phyloP scores from a whole-genome alignment of 2,888 invertebrate genomes.

The Hartigia nigra region DNA sequence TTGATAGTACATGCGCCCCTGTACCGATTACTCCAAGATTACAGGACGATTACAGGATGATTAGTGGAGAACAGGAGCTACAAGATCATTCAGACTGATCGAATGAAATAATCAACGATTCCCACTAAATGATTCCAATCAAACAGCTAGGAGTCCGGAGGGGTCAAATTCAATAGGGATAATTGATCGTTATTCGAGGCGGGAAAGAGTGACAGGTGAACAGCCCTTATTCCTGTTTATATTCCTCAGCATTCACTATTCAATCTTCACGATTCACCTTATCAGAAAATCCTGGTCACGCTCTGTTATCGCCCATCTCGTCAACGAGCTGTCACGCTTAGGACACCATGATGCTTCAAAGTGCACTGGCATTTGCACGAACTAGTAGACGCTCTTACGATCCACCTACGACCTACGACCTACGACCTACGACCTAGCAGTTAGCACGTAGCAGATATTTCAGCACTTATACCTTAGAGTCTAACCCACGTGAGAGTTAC shows the following conservation, averaged over 20 bases:
- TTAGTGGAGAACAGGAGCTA: background rate
- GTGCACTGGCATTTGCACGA: background rate
- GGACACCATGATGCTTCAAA: background rate
- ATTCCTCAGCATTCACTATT: slow-evolving; percentile 21
- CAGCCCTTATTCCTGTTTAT: slow-evolving; percentile 38
- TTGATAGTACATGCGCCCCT: background rate
- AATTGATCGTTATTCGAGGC: slow-evolving; percentile 52
- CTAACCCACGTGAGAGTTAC: background rate
- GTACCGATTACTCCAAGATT: background rate
- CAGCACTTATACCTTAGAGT: background rate
- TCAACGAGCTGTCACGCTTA: slow-evolving; percentile 14
- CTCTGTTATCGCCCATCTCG: slow-evolving; percentile 39
- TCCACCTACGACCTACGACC: background rate
- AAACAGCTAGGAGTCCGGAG: background rate
- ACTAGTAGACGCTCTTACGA: background rate
- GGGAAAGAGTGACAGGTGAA: slow-evolving; percentile 45
- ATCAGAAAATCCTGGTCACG: slow-evolving; percentile 27
- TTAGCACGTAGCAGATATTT: background rate
- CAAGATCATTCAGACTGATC: background rate
- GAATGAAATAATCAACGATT: background rate
- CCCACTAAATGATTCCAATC: background rate
- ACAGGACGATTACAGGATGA: background rate
- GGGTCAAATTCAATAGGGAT: slow-evolving; percentile 32
- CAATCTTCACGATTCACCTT: background rate
- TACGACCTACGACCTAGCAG: background rate